Evolutionary conservation across 1,140 invertebrate species (phyloP).

Genomic region (Dreissena polymorpha): DNA sequence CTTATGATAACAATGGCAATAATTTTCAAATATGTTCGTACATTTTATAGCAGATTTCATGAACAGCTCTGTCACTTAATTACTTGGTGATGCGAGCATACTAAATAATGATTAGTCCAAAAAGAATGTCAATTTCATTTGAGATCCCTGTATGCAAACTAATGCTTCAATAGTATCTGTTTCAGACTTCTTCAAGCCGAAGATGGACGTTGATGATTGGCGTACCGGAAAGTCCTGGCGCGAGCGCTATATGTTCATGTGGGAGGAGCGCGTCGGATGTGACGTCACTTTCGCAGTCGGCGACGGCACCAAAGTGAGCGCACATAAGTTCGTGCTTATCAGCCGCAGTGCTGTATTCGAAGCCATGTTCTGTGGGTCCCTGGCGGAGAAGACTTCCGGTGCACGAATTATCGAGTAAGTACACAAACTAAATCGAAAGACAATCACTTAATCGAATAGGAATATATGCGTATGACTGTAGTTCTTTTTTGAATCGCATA

Average conservation of each 20-base stretch:
- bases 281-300: constrained; percentile 45
- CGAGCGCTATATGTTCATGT: constrained; percentile 52
- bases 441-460: too few species aligned
- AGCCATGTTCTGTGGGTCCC: constrained; percentile 58
- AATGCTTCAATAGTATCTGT: background rate
- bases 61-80: too few species aligned
- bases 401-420: constrained; percentile 38
- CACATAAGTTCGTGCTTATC: constrained; percentile 65
- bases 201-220: constrained; percentile 42
- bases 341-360: constrained; percentile 65
- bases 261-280: constrained; percentile 47
- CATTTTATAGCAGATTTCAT: too few species aligned
- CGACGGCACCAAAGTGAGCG: constrained; percentile 30
- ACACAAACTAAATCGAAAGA: too few species aligned
- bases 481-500: too few species aligned
- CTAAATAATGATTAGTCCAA: too few species aligned
- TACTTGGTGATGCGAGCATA: too few species aligned
- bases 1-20: too few species aligned
- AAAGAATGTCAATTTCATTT: too few species aligned
- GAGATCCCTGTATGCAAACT: too few species aligned
- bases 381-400: constrained; percentile 44
- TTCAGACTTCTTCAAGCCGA: constrained; percentile 25
- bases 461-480: too few species aligned
- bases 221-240: constrained; percentile 9
- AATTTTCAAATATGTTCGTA: too few species aligned